A percentile compares a stretch with the other conserved stretches of the same genome.
Evolutionary conservation across 2,888 invertebrate species (phyloP).

Genomic region (Pachliopta kotzebuea): DNA sequence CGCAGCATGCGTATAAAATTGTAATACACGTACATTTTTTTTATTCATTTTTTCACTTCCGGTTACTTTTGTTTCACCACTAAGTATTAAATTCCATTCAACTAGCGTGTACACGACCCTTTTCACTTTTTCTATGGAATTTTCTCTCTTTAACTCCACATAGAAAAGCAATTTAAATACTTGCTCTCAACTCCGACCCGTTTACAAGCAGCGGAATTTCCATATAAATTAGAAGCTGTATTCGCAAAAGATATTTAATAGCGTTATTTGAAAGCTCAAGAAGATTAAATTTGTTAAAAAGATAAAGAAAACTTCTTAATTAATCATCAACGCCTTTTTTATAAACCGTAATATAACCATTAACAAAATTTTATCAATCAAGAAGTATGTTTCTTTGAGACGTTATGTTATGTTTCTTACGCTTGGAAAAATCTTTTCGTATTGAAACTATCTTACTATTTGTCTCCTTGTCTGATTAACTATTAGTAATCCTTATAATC

Average conservation of each 20-base stretch:
- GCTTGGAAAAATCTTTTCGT: background rate
- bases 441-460: background rate
- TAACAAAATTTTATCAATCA: background rate
- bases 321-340: background rate
- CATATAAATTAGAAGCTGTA: conserved; percentile 69
- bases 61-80: background rate
- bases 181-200: conserved; percentile 43
- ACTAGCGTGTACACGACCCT: background rate
- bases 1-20: background rate
- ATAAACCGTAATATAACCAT: background rate
- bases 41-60: background rate
- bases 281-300: conserved; percentile 26
- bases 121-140: conserved; percentile 16
- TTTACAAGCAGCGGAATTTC: conserved; percentile 52
- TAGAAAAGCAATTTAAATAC: conserved; percentile 37
- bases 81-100: background rate
- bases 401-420: background rate
- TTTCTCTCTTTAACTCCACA: conserved; percentile 6
- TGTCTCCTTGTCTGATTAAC: background rate
- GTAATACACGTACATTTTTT: background rate
- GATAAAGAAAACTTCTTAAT: background rate
- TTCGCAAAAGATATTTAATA: conserved; percentile 61
- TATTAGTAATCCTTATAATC: background rate
- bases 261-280: conserved; percentile 38
- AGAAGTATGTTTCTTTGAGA: background rate